Conservation (phyloP, 2,888 invertebrate genomes). For the Callimorpha dominula region DNA sequence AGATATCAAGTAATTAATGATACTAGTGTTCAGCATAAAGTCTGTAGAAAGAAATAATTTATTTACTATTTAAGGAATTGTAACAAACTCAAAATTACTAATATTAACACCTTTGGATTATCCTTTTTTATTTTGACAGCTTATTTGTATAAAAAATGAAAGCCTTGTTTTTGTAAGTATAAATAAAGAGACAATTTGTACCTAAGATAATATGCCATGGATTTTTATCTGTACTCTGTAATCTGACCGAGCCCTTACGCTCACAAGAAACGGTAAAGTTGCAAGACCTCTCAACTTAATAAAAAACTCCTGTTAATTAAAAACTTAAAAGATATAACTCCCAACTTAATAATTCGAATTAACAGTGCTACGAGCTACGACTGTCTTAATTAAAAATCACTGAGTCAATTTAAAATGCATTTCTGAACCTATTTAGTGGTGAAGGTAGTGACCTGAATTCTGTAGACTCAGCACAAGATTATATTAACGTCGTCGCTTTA, state of each 20-base stretch:
- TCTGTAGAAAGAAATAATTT: too few species aligned
- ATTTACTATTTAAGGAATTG: too few species aligned
- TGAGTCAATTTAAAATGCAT: slow-evolving; percentile 49
- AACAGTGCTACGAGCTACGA: slow-evolving; percentile 13
- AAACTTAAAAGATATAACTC: slow-evolving; percentile 19
- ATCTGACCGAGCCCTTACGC: not conserved
- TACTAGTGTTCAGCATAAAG: too few species aligned
- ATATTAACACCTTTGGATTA: too few species aligned
- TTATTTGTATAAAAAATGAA: too few species aligned
- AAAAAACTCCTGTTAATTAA: slow-evolving; percentile 31
- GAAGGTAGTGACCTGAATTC: slow-evolving; percentile 65
- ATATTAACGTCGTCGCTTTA: slow-evolving; percentile 62
- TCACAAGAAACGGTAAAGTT: not conserved
- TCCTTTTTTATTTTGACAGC: too few species aligned
- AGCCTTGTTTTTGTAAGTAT: too few species aligned
- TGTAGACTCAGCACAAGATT: slow-evolving; percentile 59
- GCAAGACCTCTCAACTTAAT: slow-evolving; percentile 22
- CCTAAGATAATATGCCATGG: not conserved
- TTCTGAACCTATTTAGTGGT: slow-evolving; percentile 63
- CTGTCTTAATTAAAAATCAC: slow-evolving; percentile 39
- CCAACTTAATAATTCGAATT: slow-evolving; percentile 23
- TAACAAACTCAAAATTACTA: too few species aligned
- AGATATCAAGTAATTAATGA: too few species aligned
- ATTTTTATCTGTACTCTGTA: too few species aligned
- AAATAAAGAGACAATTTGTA: not conserved